Evolutionary conservation across 2,113 vertebrate genomes (phyloP), one percentile per base, ranked within the genome.

Genomic region (Phyllostomus discolor): DNA sequence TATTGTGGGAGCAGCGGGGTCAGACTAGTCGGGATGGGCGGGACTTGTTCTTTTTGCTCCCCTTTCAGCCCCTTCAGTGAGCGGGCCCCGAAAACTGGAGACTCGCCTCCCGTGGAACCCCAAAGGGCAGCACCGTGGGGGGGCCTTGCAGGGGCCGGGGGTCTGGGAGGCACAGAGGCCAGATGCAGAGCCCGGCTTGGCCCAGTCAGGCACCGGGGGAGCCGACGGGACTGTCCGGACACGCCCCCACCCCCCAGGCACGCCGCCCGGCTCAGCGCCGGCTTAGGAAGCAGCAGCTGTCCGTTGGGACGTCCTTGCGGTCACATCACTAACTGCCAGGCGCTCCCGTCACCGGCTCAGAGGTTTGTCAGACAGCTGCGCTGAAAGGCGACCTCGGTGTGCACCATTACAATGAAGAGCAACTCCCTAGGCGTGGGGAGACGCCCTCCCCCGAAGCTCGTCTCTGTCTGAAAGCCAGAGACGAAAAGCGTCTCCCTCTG

Each of bases 201-300:
- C 15, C 16, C 7, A 6, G 41, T 48, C 38, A 82, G 17, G 12
- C 81, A 17, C 35, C 24, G 33, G 33, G 88, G 82, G 38, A 66
- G n/a, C 20, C n/a, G 59, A 52, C 73, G 24, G 66, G 86, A 54
- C 31, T 10, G 28, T 24, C 17, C 28, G 2, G 24, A 24, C 7
- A 19, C 11, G 12, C 52, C 64, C 1, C 54, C n/a, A 12, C 1
- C 54, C n/a, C 12, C 1, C 2, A 20, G 15, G 57, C 1, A 33
- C 10, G 35, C 3, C 16, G 26, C 1, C n/a, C 66, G 54, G 22
- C 41, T 38, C 38, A 12, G 17, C 28, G 24, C 70, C 28, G 38
- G 35, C n/a, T 54, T 43, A 16, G 33, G 43, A 17, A 59, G 52
- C 10, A 3, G 10, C 35, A 72, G 8, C 1, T 19, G 26, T 72